phyloP scores from a whole-genome alignment of 2,797 vertebrate species.

The Cryptoblepharus egeriae region DNA sequence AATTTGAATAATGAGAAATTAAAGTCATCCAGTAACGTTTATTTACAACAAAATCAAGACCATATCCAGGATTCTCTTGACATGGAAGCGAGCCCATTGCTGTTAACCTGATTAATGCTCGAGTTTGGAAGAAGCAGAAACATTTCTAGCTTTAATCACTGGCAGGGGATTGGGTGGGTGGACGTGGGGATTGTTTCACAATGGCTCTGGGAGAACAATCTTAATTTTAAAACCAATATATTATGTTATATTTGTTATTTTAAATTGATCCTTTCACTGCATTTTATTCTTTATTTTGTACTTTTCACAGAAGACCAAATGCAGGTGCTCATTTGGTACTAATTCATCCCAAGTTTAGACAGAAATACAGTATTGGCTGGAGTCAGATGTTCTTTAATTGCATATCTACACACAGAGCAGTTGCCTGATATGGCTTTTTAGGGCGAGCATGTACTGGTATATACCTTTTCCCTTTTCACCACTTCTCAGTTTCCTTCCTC shows the following conservation, averaged over 20 bases:
- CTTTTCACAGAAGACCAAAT: neutral
- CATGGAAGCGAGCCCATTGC: neutral
- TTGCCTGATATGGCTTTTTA: too few relatives aligned
- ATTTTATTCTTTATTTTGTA: neutral
- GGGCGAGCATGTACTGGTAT: too few relatives aligned
- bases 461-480: too few relatives aligned
- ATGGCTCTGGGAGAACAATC: neutral
- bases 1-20: neutral
- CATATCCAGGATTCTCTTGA: neutral
- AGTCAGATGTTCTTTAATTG: neutral
- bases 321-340: neutral
- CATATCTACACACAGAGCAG: neutral
- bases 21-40: neutral
- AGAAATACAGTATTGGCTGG: neutral
- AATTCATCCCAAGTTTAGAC: neutral
- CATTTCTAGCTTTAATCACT: neutral
- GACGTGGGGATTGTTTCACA: neutral
- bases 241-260: neutral
- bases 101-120: neutral
- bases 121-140: neutral
- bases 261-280: neutral
- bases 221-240: neutral
- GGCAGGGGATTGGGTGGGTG: neutral
- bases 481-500: too few relatives aligned
- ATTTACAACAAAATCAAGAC: neutral